Conservation (phyloP, 2,113 vertebrate genomes). For the Albula goreensis region DNA sequence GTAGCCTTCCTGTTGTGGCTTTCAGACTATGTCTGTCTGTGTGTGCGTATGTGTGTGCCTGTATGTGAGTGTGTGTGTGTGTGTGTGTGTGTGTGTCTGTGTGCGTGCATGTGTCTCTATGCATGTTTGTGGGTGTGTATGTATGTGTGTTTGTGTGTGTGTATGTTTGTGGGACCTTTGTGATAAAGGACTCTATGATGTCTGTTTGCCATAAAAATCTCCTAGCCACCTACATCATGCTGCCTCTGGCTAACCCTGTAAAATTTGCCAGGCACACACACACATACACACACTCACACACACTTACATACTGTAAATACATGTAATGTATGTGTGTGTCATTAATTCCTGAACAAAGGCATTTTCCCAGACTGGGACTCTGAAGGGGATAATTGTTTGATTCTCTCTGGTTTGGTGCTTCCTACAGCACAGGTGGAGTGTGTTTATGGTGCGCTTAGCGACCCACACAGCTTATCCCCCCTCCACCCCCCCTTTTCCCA, state of each 20-base stretch:
- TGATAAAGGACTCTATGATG: slow-evolving; percentile 11
- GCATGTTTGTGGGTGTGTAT: not conserved
- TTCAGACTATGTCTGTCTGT: slow-evolving; percentile 23
- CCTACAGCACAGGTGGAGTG: not conserved
- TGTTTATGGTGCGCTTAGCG: not conserved
- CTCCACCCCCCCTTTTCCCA: not conserved
- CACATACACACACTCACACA: not conserved
- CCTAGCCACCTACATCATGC: not conserved
- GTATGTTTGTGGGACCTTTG: slow-evolving; percentile 14
- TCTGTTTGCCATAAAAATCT: slow-evolving; percentile 9
- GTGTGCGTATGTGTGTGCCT: slow-evolving; percentile 24
- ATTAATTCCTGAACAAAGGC: not conserved
- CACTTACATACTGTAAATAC: not conserved
- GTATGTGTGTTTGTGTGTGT: not conserved
- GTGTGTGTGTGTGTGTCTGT: not conserved
- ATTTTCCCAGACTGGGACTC: not conserved
- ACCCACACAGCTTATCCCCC: not conserved
- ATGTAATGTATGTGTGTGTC: not conserved
- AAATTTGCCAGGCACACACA: not conserved
- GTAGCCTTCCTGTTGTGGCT: slow-evolving; percentile 29
- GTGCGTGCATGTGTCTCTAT: not conserved
- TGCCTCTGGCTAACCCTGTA: slow-evolving; percentile 16
- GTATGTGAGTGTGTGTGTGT: not conserved
- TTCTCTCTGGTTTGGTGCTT: not conserved
- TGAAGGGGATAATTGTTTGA: not conserved